Conservation (phyloP, 1,140 invertebrate genomes). For the Drosophila dunni region DNA sequence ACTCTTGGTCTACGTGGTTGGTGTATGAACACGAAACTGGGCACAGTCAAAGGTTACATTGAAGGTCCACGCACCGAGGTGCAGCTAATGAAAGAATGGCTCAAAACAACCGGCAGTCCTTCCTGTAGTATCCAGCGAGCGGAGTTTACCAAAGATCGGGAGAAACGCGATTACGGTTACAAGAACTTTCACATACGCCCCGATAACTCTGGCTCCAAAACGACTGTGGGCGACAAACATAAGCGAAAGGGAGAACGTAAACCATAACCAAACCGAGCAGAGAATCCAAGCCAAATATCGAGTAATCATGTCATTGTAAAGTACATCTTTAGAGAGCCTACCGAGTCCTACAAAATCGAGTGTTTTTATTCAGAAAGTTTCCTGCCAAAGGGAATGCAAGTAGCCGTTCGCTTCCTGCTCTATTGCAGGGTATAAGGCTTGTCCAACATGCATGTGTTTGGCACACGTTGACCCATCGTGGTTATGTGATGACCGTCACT, state of each 20-base stretch:
- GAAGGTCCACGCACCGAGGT: constrained; percentile 56
- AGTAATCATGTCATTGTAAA: neutral
- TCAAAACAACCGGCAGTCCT: constrained; percentile 61
- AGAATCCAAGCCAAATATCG: neutral
- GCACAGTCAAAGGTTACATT: constrained; percentile 65
- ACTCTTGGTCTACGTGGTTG: constrained; percentile 58
- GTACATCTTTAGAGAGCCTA: neutral
- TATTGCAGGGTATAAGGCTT: neutral
- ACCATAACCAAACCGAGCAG: neutral
- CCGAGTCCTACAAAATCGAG: neutral
- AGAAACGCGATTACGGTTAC: constrained; percentile 47
- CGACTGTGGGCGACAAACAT: neutral
- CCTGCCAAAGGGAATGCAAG: constrained; percentile 24
- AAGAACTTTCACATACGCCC: constrained; percentile 60
- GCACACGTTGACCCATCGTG: neutral
- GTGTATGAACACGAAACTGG: constrained; percentile 57
- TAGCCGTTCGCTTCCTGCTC: constrained; percentile 62
- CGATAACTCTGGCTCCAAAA: constrained; percentile 12
- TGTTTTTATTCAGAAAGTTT: neutral
- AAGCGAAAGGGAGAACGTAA: neutral
- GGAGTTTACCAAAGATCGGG: constrained; percentile 26
- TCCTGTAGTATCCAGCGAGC: constrained; percentile 39
- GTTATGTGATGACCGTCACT: no score
- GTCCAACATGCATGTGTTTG: neutral
- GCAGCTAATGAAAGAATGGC: constrained; percentile 69